Evolutionary conservation across 1,140 invertebrate species (phyloP).

Genomic region (Apis dorsata): DNA sequence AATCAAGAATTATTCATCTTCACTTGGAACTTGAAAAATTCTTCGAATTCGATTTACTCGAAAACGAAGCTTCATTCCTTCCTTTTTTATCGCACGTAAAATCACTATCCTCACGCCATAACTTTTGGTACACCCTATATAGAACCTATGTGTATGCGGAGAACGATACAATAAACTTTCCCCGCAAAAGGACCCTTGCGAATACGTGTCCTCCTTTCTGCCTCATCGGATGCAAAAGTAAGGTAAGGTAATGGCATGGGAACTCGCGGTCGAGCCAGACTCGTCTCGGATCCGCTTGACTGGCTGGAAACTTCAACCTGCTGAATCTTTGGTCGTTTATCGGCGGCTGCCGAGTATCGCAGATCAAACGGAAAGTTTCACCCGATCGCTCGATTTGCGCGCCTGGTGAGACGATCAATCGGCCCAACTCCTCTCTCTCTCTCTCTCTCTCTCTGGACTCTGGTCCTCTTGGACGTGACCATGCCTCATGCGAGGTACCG

Average conservation of each 20-base stretch:
- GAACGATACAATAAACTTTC: slow-evolving; percentile 64
- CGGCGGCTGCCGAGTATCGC: slow-evolving; percentile 27
- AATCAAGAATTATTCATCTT: too few relatives aligned
- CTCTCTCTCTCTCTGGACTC: too few relatives aligned
- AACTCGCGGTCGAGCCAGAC: slow-evolving; percentile 58
- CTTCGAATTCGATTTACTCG: too few relatives aligned
- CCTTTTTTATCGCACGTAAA: too few relatives aligned
- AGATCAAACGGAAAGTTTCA: slow-evolving; percentile 45
- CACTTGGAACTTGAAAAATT: too few relatives aligned
- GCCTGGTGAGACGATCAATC: slow-evolving; percentile 17
- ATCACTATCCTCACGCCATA: too few relatives aligned
- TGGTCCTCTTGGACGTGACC: too few relatives aligned
- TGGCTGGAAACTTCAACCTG: slow-evolving; percentile 62
- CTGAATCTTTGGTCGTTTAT: slow-evolving; percentile 63
- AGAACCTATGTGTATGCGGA: not conserved
- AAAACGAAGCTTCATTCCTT: too few relatives aligned
- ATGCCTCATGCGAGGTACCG: not conserved
- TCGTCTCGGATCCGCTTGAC: slow-evolving; percentile 63
- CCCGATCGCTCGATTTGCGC: not conserved
- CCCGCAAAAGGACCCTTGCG: slow-evolving; percentile 50
- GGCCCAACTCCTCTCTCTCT: too few relatives aligned
- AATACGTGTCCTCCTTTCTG: slow-evolving; percentile 60
- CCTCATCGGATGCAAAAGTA: slow-evolving; percentile 61
- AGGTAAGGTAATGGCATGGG: slow-evolving; percentile 66
- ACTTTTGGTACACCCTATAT: too few relatives aligned